These are phyloP conservation scores for Drosophila tripunctata DNA, from an alignment of 2,888 invertebrate species.

Conservation along the genomic window DNA sequence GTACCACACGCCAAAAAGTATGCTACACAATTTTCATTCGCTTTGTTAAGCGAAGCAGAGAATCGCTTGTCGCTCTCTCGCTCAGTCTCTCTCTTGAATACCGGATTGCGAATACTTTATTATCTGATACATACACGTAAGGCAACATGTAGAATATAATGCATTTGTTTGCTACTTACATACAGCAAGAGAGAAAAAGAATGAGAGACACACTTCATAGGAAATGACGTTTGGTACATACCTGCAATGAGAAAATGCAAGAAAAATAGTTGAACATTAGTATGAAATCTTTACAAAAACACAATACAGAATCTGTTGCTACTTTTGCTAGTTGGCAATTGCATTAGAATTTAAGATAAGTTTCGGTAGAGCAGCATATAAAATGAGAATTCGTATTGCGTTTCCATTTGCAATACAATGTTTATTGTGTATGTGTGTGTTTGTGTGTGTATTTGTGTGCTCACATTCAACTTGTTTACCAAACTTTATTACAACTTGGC, in stretches of 20 bases:
- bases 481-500: conserved; percentile 79
- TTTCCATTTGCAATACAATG: conserved; percentile 34
- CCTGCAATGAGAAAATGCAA: conserved; percentile 57
- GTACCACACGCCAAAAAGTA: conserved; percentile 67
- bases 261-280: conserved; percentile 54
- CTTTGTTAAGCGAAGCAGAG: conserved; percentile 39
- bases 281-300: conserved; percentile 54
- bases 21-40: conserved; percentile 50
- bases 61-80: conserved; percentile 20
- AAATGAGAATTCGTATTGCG: conserved; percentile 24
- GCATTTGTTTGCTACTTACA: conserved; percentile 70
- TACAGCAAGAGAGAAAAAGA: conserved; percentile 16
- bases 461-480: conserved; percentile 62
- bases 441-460: conserved; percentile 19
- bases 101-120: conserved; percentile 66
- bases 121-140: conserved; percentile 52
- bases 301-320: conserved; percentile 16
- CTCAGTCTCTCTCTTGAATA: conserved; percentile 20
- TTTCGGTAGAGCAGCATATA: conserved; percentile 18
- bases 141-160: conserved; percentile 38
- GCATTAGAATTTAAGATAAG: conserved; percentile 78
- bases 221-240: conserved; percentile 68
- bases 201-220: conserved; percentile 25
- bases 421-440: conserved; percentile 16
- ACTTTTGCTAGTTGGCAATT: conserved; percentile 40